Evolutionary conservation across 2,113 vertebrate genomes (phyloP).

Genomic region (Neodon shergylaensis): DNA sequence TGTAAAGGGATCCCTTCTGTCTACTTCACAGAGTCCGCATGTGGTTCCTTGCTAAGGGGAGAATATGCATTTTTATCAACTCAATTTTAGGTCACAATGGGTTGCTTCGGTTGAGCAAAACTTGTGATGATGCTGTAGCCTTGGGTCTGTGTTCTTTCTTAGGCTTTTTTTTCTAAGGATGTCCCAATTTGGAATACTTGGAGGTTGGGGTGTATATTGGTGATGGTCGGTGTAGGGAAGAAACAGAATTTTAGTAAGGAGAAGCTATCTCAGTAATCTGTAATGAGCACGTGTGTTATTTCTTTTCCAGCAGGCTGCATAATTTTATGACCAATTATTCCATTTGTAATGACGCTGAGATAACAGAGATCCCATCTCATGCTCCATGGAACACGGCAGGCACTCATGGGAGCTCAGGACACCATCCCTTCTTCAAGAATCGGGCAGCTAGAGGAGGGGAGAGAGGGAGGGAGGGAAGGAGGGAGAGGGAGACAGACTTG

Average conservation of each 20-base stretch:
- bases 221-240: neutral
- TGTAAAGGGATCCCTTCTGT: conserved; percentile 9
- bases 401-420: conserved; percentile 41
- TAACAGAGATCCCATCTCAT: conserved; percentile 79
- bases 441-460: neutral
- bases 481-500: neutral
- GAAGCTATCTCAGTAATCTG: conserved; percentile 69
- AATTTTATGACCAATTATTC: conserved; percentile 83
- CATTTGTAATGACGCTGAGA: conserved; percentile 79
- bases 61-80: neutral
- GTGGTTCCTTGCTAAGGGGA: neutral
- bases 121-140: neutral
- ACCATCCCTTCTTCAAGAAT: neutral
- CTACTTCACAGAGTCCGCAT: conserved; percentile 23
- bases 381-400: conserved; percentile 65
- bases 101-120: neutral
- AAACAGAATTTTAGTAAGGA: conserved; percentile 51
- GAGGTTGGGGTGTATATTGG: neutral
- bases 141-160: neutral
- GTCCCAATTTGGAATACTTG: neutral
- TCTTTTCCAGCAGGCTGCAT: conserved; percentile 76
- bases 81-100: conserved; percentile 24
- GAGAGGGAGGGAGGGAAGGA: neutral
- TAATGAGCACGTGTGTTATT: conserved; percentile 68
- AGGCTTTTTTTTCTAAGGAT: conserved; percentile 22